Percentiles rank a stretch among this genome's conserved stretches.
These are phyloP conservation scores for Heterocephalus glaber DNA, from an alignment of 2,113 vertebrate species.

Conservation along the genomic window DNA sequence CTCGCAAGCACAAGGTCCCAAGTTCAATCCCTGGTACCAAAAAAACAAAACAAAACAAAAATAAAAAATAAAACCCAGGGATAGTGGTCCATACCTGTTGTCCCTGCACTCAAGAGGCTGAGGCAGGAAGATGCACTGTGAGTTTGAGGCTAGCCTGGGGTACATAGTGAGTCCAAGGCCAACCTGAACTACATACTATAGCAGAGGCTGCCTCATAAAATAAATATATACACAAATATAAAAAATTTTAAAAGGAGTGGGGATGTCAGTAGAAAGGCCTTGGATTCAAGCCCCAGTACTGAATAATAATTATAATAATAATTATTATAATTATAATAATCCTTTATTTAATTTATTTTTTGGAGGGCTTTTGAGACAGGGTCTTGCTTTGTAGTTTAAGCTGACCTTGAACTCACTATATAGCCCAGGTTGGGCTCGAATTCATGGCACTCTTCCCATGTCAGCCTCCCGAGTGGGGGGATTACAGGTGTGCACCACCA, in stretches of 20 bases:
- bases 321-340: too few species aligned
- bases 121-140: not conserved
- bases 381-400: not conserved
- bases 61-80: not conserved
- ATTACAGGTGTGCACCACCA: not conserved
- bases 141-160: too few species aligned
- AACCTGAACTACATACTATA: not conserved
- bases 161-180: not conserved
- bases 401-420: not conserved
- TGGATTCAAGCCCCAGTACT: not conserved
- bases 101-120: not conserved
- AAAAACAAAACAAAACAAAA: too few species aligned
- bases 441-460: not conserved
- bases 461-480: not conserved
- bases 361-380: not conserved
- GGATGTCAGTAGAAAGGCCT: not conserved
- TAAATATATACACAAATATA: too few species aligned
- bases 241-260: not conserved
- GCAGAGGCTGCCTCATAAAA: not conserved
- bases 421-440: not conserved
- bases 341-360: not conserved
- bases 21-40: too few species aligned
- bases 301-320: not conserved
- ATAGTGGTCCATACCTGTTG: not conserved
- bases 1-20: too few species aligned